These are phyloP conservation scores for Palaemon carinicauda DNA, from an alignment of 1,140 invertebrate species.

Conservation along the genomic window DNA sequence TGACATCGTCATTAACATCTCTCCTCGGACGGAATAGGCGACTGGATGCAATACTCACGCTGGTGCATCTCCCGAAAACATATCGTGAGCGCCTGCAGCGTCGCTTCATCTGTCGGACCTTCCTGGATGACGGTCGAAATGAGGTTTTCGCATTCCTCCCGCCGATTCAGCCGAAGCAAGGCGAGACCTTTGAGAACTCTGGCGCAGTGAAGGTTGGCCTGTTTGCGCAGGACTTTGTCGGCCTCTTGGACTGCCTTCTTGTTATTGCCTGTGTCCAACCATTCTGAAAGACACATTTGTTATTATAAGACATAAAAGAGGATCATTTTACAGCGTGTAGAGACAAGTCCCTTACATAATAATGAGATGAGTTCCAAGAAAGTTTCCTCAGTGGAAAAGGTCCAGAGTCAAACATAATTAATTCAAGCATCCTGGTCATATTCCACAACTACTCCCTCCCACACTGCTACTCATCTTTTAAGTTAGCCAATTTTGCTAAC, in stretches of 20 bases:
- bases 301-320: neutral
- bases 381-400: no score
- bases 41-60: constrained; percentile 71
- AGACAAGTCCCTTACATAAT: no score
- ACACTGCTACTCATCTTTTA: no score
- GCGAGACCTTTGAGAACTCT: constrained; percentile 89
- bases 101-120: constrained; percentile 87
- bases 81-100: constrained; percentile 95
- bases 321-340: no score
- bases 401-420: no score
- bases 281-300: constrained; percentile 73
- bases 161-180: constrained; percentile 83
- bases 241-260: constrained; percentile 98
- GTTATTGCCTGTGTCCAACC: constrained; percentile 93
- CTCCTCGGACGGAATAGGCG: no score
- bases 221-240: constrained; percentile 94
- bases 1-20: no score
- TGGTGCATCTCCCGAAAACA: constrained; percentile 92
- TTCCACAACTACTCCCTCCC: no score
- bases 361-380: no score
- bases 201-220: constrained; percentile 86
- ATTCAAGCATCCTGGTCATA: no score
- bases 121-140: constrained; percentile 82
- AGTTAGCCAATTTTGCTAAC: no score
- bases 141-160: constrained; percentile 78